Evolutionary conservation across 2,113 vertebrate species (phyloP), one percentile per base, ranked within the genome.

Genomic region (Halcyon senegalensis): DNA sequence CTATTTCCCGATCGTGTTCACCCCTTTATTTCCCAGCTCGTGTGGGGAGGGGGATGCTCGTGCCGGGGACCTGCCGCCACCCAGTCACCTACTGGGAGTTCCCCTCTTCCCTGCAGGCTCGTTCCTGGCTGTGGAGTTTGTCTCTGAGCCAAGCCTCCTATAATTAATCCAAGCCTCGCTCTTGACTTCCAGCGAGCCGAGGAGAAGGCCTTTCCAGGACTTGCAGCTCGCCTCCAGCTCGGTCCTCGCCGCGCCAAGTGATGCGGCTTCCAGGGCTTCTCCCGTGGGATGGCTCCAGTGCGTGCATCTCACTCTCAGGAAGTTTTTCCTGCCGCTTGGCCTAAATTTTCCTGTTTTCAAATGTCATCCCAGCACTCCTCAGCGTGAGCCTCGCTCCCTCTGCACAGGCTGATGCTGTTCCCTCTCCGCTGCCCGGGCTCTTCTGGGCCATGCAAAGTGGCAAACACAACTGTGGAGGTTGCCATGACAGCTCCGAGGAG

Each of bases 181-280:
- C 46, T 39, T 91, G 62, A 92, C 58, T 95, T 95, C 68, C 89
- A 89, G 87, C 0, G 20, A 81, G 89, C 66, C 87, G 83, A 73
- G 92, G 89, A 94, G 89, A 84, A 87, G 81, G 84, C 91, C 78
- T 87, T 91, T 96, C 92, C 91, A 94, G 89, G 89, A 73, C 93
- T 96, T 94, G 67, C 84, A 94, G 87, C 64, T 95, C 81, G 95
- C 94, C 89, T 95, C 77, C 81, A 80, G 77, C 87, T 87, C 13
- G 0, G 37, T 33, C 43, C 67, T 91, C 3, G 8, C 74, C 74
- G 82, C 23, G 89, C 93, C 96, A 96, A 96, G 37, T 63, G 89
- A 93, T 85, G 94, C 91, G 31, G 87, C 89, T 94, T 94, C 96
- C 91, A 96, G 89, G 87, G 72, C 66, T 96, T 95, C 89, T 96